These are phyloP conservation scores for Pelochelys cantorii DNA, from an alignment of 2,797 vertebrate species.

Conservation along the genomic window DNA sequence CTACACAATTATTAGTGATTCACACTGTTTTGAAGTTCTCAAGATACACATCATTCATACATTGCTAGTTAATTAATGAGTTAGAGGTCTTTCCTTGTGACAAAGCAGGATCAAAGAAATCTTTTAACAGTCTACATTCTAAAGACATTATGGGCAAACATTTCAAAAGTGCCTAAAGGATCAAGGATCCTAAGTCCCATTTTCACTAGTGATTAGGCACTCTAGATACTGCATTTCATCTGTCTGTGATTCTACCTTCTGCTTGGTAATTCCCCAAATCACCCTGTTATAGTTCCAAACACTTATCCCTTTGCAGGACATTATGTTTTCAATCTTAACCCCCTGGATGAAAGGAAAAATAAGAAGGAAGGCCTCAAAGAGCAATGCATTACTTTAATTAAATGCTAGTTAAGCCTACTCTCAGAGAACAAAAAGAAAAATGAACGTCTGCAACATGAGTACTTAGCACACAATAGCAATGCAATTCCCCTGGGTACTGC, in stretches of 20 bases:
- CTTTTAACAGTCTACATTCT: background rate
- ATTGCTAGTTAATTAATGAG: background rate
- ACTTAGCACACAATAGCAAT: background rate
- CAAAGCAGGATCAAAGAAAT: background rate
- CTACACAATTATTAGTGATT: accelerated
- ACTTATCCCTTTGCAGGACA: background rate
- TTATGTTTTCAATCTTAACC: background rate
- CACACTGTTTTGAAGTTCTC: background rate
- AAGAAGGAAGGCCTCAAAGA: background rate
- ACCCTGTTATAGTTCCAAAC: background rate
- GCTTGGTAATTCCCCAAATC: background rate
- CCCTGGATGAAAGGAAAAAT: background rate
- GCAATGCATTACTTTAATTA: background rate
- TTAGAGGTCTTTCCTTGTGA: background rate
- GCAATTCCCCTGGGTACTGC: background rate
- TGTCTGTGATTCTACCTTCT: background rate
- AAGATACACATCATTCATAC: background rate
- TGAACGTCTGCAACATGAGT: accelerated
- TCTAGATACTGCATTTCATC: background rate
- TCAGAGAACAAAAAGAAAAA: background rate
- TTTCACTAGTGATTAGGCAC: background rate
- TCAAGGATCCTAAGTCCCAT: background rate
- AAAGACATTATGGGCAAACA: background rate
- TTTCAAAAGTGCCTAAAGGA: background rate
- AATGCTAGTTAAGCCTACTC: background rate